Percentiles rank a stretch among this genome's conserved stretches.
These are phyloP conservation scores for Solen grandis DNA, from an alignment of 1,140 invertebrate species.

Conservation along the genomic window DNA sequence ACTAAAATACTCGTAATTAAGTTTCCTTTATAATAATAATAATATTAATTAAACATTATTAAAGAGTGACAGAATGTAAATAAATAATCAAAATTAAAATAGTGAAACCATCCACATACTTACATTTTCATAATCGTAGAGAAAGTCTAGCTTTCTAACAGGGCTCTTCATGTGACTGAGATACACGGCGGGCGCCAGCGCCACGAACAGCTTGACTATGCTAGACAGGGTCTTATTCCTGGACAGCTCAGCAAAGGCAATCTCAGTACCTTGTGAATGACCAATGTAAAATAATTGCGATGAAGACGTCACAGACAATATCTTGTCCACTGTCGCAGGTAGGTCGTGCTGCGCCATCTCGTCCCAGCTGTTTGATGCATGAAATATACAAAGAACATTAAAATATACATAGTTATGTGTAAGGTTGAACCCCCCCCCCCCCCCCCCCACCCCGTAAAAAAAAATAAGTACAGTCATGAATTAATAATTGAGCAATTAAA, in stretches of 20 bases:
- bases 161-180: constrained; percentile 87
- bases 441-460: too few relatives aligned
- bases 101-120: too few relatives aligned
- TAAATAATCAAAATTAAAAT: too few relatives aligned
- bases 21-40: too few relatives aligned
- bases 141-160: constrained; percentile 75
- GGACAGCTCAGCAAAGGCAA: constrained; percentile 80
- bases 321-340: constrained; percentile 86
- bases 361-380: too few relatives aligned
- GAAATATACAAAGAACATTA: constrained; percentile 75
- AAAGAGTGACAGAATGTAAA: too few relatives aligned
- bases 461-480: too few relatives aligned
- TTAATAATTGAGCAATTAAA: too few relatives aligned
- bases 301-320: constrained; percentile 83
- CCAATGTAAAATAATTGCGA: constrained; percentile 86
- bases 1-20: too few relatives aligned
- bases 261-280: constrained; percentile 86
- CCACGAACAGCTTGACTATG: constrained; percentile 80
- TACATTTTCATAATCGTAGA: constrained; percentile 75
- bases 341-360: constrained; percentile 89
- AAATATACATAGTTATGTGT: too few relatives aligned
- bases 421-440: too few relatives aligned
- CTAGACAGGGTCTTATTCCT: constrained; percentile 58
- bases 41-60: too few relatives aligned
- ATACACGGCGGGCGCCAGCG: constrained; percentile 89